Base-by-base conservation (phyloP, 2,113 vertebrate genomes). In the Clarias gariepinus region DNA sequence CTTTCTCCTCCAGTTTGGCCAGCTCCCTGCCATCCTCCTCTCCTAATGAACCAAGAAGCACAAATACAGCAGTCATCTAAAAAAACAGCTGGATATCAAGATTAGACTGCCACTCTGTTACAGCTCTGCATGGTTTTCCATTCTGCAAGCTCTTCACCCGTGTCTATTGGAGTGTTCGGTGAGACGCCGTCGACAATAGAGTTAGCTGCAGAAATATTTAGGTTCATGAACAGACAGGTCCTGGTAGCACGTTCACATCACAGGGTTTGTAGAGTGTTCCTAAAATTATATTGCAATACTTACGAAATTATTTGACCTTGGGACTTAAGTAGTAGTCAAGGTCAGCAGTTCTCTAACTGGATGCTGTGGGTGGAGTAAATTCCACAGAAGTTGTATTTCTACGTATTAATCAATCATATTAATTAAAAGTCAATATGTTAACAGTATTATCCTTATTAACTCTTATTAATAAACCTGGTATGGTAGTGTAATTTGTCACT, bases 1-100 rank as follows among this genome's bases (percentile, higher is more conserved):
- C 92, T 93, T 97, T 98, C 91, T 97, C 98, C 95, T 99, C 98
- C 89, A 99, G 94, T 83, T 96, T 96, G 86, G 96, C 92, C 94
- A 97, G 95, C 89, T 99, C 98, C 82, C 98, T 95, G 82, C 93
- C 96, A 58, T 99, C 98, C 4, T 96, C 95, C 88, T 98, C 97
- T 11, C 95, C 98, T 99, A 82, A 12, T 87, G 83, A 57, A 87
- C 15, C 57, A 30, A 89, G 41, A 73, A 61, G 55, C 64, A 87
- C 73, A 90, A 6, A 88, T 19, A 85, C 63, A 81, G 78, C 78
- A 81, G 36, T 60, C 82, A 60, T 82, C 57, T 86, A 79, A 36
- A 47, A 85, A 69, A 64, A 82, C 53, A 55, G 73, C 64, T 76
- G 84, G 84, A 80, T 33, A 66, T 76, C 63, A 21, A 82, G 73